These are phyloP conservation scores for Cygnus buccinator DNA, from an alignment of 2,113 vertebrate species.

Conservation along the genomic window DNA sequence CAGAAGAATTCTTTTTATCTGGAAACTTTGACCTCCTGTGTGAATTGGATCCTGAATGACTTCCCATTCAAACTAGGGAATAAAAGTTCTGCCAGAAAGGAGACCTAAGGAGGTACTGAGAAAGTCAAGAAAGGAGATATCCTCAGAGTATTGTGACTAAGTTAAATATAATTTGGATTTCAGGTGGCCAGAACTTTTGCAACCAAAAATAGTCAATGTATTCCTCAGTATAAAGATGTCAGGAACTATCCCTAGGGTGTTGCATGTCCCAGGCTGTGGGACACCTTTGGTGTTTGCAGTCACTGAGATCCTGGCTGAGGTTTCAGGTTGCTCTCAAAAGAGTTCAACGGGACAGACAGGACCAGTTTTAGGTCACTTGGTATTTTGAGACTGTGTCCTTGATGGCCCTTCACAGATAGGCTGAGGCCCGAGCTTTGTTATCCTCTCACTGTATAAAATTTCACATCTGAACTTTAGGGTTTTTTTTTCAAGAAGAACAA, in stretches of 20 bases:
- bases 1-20: background rate
- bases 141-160: background rate
- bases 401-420: rapidly evolving
- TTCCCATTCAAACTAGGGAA: background rate
- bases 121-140: background rate
- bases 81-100: background rate
- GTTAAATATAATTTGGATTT: background rate
- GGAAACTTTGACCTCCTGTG: background rate
- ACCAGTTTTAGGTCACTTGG: background rate
- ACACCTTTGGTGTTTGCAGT: background rate
- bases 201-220: background rate
- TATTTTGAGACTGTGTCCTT: background rate
- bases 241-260: background rate
- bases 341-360: background rate
- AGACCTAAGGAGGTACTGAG: background rate
- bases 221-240: background rate
- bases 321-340: background rate
- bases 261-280: background rate
- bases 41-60: background rate
- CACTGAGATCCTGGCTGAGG: background rate
- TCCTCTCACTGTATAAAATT: rapidly evolving
- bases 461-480: background rate
- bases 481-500: background rate
- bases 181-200: background rate
- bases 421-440: background rate